phyloP scores from a whole-genome alignment of 1,140 invertebrate genomes.

The Eupeodes corollae region DNA sequence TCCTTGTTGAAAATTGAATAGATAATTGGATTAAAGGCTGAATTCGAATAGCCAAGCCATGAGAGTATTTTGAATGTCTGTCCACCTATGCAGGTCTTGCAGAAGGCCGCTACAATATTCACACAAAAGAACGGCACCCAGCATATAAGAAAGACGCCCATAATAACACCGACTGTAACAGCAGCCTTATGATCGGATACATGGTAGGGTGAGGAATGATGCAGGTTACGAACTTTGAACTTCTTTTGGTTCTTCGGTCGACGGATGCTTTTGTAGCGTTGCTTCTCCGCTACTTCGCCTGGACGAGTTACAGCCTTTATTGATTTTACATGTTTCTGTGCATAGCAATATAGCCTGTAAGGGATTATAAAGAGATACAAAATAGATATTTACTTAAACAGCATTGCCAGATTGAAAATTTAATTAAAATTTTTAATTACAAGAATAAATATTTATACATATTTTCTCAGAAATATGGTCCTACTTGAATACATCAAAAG shows the following conservation, averaged over 20 bases:
- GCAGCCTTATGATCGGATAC: slow-evolving; percentile 95
- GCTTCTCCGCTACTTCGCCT: slow-evolving; percentile 46
- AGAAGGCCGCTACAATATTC: slow-evolving; percentile 88
- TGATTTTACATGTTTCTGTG: slow-evolving; percentile 91
- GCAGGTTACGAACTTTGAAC: slow-evolving; percentile 47
- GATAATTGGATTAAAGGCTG: slow-evolving; percentile 95
- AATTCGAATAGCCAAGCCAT: slow-evolving; percentile 97
- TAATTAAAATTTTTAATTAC: background rate
- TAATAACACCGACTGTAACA: slow-evolving; percentile 90
- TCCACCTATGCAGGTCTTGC: slow-evolving; percentile 77
- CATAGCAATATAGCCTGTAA: slow-evolving; percentile 84
- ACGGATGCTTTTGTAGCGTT: slow-evolving; percentile 46
- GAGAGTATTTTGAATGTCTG: slow-evolving; percentile 77
- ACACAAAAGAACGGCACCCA: slow-evolving; percentile 97
- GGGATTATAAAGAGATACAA: slow-evolving; percentile 13
- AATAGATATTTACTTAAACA: background rate
- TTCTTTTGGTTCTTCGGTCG: slow-evolving; percentile 35
- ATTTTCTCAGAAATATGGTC: too few relatives aligned
- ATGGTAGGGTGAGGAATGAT: slow-evolving; percentile 72
- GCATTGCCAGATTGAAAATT: background rate
- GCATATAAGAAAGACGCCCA: slow-evolving; percentile 86
- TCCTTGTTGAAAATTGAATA: slow-evolving; percentile 99
- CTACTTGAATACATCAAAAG: too few relatives aligned
- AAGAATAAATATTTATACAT: too few relatives aligned
- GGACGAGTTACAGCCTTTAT: slow-evolving; percentile 77